These are phyloP conservation scores for Gymnarchus niloticus DNA, from an alignment of 2,113 vertebrate species.

Conservation along the genomic window DNA sequence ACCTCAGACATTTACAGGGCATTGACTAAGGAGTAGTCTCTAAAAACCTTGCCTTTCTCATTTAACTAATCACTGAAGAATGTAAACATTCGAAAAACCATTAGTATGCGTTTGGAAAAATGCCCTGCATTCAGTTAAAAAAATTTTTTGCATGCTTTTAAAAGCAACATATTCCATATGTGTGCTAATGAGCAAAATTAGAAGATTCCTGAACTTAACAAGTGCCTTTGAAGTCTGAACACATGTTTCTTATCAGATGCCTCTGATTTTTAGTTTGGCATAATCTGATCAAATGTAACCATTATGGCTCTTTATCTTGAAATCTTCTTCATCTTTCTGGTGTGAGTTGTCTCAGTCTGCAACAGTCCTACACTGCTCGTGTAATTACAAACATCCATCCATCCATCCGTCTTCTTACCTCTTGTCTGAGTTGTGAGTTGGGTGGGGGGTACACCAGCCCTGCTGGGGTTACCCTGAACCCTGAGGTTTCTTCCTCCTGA, in stretches of 20 bases:
- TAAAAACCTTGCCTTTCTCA: neutral
- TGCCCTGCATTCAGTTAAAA: neutral
- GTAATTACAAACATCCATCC: neutral
- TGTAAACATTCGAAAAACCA: neutral
- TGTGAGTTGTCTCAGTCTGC: too few relatives aligned
- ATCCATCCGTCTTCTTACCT: too few relatives aligned
- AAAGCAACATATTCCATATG: neutral
- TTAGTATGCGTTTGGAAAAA: neutral
- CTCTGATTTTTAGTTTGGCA: conserved; percentile 22
- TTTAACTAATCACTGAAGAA: neutral
- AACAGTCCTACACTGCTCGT: neutral
- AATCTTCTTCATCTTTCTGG: neutral
- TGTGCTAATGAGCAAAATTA: conserved; percentile 4
- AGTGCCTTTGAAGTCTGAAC: conserved; percentile 13
- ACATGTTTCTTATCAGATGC: conserved; percentile 9
- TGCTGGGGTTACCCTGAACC: too few relatives aligned
- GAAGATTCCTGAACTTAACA: conserved; percentile 7
- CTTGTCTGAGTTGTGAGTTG: too few relatives aligned
- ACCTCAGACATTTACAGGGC: neutral
- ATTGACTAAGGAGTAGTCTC: neutral
- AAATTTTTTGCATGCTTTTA: conserved; percentile 3
- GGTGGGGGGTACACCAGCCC: too few relatives aligned
- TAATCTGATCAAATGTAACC: conserved; percentile 18
- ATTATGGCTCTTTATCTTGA: neutral
- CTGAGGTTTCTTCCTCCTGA: too few relatives aligned